Conservation (phyloP, 2,113 vertebrate genomes). For the Crotophaga sulcirostris region DNA sequence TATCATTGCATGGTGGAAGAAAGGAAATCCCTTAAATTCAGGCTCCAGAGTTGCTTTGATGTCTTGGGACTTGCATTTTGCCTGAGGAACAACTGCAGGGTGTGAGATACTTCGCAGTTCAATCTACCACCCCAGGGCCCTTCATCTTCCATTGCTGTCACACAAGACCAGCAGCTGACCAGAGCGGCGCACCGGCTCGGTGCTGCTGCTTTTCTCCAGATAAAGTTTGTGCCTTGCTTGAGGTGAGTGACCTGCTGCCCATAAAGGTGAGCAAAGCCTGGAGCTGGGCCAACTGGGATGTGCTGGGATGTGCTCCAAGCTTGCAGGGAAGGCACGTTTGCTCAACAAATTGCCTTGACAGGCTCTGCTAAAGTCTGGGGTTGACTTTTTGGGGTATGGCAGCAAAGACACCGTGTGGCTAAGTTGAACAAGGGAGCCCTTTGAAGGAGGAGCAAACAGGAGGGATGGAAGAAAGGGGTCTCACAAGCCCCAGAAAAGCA, state of each 20-base stretch:
- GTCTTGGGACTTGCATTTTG: background rate
- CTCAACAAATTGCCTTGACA: background rate
- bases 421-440: background rate
- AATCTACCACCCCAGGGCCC: background rate
- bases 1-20: background rate
- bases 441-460: background rate
- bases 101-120: background rate
- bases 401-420: accelerated
- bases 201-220: background rate
- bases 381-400: background rate
- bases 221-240: background rate
- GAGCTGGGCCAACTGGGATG: background rate
- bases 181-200: background rate
- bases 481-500: background rate
- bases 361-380: background rate
- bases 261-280: background rate
- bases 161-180: background rate
- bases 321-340: background rate
- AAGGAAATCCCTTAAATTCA: background rate
- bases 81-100: background rate
- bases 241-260: background rate
- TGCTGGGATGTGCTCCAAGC: accelerated
- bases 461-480: background rate
- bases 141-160: background rate
- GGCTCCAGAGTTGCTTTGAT: background rate